These are phyloP conservation scores for Macrostomum lignano DNA, from an alignment of 1,140 invertebrate genomes.

Conservation along the genomic window DNA sequence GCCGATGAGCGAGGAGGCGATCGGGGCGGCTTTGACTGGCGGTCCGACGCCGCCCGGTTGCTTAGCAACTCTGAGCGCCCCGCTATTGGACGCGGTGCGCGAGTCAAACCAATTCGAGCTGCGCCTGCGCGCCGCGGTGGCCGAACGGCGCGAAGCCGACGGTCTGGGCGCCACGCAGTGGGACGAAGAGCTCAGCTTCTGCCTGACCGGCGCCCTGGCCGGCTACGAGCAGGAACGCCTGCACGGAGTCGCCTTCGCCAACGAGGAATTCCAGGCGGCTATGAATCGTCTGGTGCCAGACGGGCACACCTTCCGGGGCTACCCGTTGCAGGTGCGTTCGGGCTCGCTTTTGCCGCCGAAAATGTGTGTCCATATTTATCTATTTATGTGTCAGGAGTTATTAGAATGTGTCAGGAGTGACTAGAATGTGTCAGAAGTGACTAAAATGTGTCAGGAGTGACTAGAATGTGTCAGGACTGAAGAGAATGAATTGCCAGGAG, in stretches of 20 bases:
- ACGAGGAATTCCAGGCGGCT: conserved; percentile 27
- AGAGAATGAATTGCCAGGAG: too few species aligned
- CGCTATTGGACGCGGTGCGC: background rate
- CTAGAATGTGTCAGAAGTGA: too few species aligned
- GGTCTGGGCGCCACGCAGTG: conserved; percentile 19
- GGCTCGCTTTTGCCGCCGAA: background rate
- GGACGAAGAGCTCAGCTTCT: conserved; percentile 24
- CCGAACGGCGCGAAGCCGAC: too few species aligned
- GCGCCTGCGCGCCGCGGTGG: too few species aligned
- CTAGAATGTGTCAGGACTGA: too few species aligned
- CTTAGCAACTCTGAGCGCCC: background rate
- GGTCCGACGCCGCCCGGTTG: background rate
- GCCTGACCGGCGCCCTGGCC: conserved; percentile 23
- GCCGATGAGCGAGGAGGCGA: conserved; percentile 23
- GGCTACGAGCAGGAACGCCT: conserved; percentile 25
- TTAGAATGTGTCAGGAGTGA: too few species aligned
- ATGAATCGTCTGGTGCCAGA: conserved; percentile 22
- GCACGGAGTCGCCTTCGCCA: conserved; percentile 20
- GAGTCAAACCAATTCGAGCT: too few species aligned
- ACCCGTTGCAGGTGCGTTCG: conserved; percentile 11
- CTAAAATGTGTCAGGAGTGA: too few species aligned
- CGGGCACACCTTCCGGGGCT: conserved; percentile 29
- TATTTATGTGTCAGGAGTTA: background rate
- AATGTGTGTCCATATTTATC: background rate
- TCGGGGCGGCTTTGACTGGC: too few species aligned